Evolutionary conservation across 2,797 vertebrate species (phyloP), one percentile per base, ranked within the genome.

Genomic region (Centropyge bicolor): DNA sequence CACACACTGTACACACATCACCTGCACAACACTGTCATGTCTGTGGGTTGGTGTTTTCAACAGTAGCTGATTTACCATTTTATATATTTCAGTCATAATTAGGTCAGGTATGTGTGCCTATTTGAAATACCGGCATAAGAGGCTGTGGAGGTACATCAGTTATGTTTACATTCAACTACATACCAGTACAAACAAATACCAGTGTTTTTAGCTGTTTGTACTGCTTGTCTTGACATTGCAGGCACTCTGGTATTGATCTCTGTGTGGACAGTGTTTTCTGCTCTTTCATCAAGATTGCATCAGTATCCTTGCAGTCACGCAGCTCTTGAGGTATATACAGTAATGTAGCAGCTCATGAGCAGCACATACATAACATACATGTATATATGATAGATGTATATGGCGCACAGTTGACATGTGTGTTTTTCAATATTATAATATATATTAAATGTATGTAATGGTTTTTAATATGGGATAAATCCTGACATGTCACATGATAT

Each of bases 271-370:
- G 55, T 65, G 69, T 74, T 85, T 75, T 88, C 84, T 84, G 70
- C 70, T 83, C 78, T 90, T 91, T 89, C 84, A 88, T 88, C 86
- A 85, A 73, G 67, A 80, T 92, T 89, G 79, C 90, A 89, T 90
- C 90, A 89, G 87, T 61, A 75, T 76, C 59, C n/a, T 74, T 22
- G 38, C 74, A 61, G 72, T 51, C 57, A 31, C 61, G 68, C 64
- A 61, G 71, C 66, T 46, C 60, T 68, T 49, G 24, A 71, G 49
- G 48, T 70, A 16, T 70, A 16, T 31, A 31, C 27, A 31, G 27
- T 72, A 49, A 70, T 55, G 62, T 56, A 46, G 36, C 36, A 41
- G 49, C 41, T 24, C 52, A 70, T 9, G 22, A 27, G 60, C 46
- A 45, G 49, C 52, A 65, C 27, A 31, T 31, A 31, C 14, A 43